These are phyloP conservation scores for Phalacrocorax aristotelis DNA, from an alignment of 2,113 vertebrate species.

Conservation along the genomic window DNA sequence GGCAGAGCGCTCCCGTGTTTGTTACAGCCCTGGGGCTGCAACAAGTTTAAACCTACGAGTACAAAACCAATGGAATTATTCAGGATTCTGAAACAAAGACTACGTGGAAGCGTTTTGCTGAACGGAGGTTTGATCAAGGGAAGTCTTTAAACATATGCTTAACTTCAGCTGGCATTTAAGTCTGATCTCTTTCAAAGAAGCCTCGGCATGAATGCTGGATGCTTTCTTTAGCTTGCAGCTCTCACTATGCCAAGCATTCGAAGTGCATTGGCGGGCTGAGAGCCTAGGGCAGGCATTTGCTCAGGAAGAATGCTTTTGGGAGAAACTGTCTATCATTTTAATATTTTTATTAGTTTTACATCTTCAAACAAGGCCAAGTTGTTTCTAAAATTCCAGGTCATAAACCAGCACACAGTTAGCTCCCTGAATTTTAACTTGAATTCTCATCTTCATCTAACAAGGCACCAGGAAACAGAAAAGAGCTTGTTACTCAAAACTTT, in stretches of 20 bases:
- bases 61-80: not conserved
- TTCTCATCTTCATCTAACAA: not conserved
- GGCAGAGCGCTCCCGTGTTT: not conserved
- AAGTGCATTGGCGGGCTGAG: not conserved
- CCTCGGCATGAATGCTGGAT: not conserved
- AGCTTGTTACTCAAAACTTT: not conserved
- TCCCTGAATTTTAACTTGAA: not conserved
- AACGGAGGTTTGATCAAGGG: not conserved
- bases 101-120: not conserved
- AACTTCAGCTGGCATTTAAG: not conserved
- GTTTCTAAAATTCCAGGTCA: not conserved
- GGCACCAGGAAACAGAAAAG: slow-evolving; percentile 29
- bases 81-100: not conserved
- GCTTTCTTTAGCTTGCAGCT: not conserved
- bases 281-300: not conserved
- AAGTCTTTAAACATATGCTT: slow-evolving; percentile 1
- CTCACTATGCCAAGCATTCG: not conserved
- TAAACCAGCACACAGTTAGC: not conserved
- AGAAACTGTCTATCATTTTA: not conserved
- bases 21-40: not conserved
- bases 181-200: not conserved
- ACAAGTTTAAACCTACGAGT: not conserved
- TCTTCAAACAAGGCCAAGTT: not conserved
- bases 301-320: not conserved
- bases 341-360: not conserved